Evolutionary conservation across 2,797 vertebrate genomes (phyloP), one percentile per base, ranked within the genome.

Genomic region (Taeniopygia guttata): DNA sequence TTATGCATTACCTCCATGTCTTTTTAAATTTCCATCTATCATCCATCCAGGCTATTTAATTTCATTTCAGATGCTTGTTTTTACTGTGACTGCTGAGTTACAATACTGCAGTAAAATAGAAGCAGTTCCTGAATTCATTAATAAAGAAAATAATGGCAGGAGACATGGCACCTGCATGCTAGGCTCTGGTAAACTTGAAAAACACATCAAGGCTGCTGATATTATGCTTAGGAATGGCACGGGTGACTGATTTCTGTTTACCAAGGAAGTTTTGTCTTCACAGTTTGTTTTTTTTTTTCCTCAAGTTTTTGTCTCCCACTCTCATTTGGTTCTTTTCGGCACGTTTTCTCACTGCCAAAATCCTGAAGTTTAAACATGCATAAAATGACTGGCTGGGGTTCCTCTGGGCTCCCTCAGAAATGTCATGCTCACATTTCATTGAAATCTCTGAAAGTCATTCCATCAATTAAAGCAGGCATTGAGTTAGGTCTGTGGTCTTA

Each of bases 151-250:
- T 81, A 94, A 36, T 64, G 67, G 22, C 36, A 90, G 63, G 66
- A 94, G 63, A 72, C 36, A 43, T 3, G 12, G 82, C 34, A 85
- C 42, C 73, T 89, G 58, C 51, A 16, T 60, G 40, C 70, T 87
- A 70, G 85, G 30, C 79, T 96, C 93, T 83, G 55, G 77, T 92
- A 78, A 87, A 72, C 56, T 83, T 81, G 26, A 10, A 62, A 59
- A 89, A 32, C 3, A 1, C n/a, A 23, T 17, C 15, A 29, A 62
- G 30, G 36, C n/a, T 59, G 56, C 21, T 89, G 18, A 38, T 68
- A 6, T 2, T 90, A 21, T 27, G 22, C 46, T 81, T 3, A 4
- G 59, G 25, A 78, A 69, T 88, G 40, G 34, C 40, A 70, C 3
- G 45, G n/a, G 20, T 63, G 70, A 48, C 36, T 73, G 66, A 34